Conservation (phyloP, 2,888 invertebrate species). For the Portevinia maculata region DNA sequence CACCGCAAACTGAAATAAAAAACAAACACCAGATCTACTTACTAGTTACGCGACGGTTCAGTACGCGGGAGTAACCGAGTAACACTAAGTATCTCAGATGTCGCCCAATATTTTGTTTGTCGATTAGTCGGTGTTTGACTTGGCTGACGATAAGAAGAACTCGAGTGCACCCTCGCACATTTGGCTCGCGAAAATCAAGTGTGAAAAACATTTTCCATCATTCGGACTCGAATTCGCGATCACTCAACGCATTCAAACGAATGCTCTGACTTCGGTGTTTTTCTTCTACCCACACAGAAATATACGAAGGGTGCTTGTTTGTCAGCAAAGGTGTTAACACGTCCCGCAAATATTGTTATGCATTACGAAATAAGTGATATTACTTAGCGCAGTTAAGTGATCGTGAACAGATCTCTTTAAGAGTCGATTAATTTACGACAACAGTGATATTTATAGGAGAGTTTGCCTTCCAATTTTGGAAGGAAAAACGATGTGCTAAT, state of each 20-base stretch:
- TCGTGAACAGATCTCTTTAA: constrained; percentile 69
- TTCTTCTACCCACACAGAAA: background rate
- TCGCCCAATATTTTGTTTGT: constrained; percentile 69
- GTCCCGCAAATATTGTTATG: constrained; percentile 59
- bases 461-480: constrained; percentile 23
- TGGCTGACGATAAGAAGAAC: constrained; percentile 52
- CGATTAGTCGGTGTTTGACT: constrained; percentile 72
- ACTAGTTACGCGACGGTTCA: constrained; percentile 57
- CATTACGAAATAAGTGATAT: constrained; percentile 45
- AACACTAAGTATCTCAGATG: constrained; percentile 44
- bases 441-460: constrained; percentile 38
- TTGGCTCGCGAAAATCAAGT: constrained; percentile 35
- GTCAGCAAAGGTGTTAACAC: constrained; percentile 59
- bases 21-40: constrained; percentile 43
- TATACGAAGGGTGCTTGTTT: constrained; percentile 62
- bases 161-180: constrained; percentile 25
- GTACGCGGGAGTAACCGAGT: constrained; percentile 31
- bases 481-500: constrained; percentile 48
- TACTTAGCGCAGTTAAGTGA: constrained; percentile 68
- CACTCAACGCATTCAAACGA: constrained; percentile 35
- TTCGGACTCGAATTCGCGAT: constrained; percentile 1
- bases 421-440: constrained; percentile 48
- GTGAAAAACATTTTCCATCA: constrained; percentile 54
- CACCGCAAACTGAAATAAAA: constrained; percentile 27
- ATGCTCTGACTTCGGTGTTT: constrained; percentile 8